Conservation (phyloP, 2,888 invertebrate genomes). For the Cataglyphis altisquamis region DNA sequence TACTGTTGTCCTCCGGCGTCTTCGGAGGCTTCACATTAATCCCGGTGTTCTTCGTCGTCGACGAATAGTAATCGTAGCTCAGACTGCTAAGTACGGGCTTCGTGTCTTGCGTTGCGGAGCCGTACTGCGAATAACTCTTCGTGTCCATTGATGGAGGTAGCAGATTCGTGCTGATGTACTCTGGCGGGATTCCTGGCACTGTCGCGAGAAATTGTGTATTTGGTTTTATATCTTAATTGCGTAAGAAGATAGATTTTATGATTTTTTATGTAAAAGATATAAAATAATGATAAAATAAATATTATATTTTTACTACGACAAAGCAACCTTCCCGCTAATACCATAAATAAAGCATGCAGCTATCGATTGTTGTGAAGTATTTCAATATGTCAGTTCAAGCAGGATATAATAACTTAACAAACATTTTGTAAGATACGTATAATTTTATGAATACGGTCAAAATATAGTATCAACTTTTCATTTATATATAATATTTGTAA, state of each 20-base stretch:
- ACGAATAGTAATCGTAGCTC: constrained; percentile 83
- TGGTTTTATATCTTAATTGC: background rate
- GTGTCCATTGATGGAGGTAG: constrained; percentile 84
- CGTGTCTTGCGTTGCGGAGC: constrained; percentile 80
- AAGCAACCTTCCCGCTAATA: constrained; percentile 3
- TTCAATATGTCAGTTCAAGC: background rate
- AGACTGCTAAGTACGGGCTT: constrained; percentile 83
- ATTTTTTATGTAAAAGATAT: background rate
- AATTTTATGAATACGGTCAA: background rate
- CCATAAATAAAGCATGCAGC: constrained; percentile 18
- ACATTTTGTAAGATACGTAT: background rate
- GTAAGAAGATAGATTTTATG: background rate
- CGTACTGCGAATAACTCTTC: constrained; percentile 83
- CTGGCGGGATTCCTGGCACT: constrained; percentile 85
- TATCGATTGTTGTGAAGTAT: background rate
- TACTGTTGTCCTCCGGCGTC: constrained; percentile 84
- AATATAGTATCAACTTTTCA: background rate
- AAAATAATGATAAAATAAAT: background rate
- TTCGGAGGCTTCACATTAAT: constrained; percentile 87
- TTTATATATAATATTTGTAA: background rate
- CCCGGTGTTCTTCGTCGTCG: constrained; percentile 81
- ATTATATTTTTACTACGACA: constrained; percentile 10
- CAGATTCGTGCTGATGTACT: constrained; percentile 84
- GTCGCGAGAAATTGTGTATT: constrained; percentile 37
- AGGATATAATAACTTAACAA: background rate